Conservation (phyloP, 2,888 invertebrate genomes). For the Drosophila ezoana region DNA sequence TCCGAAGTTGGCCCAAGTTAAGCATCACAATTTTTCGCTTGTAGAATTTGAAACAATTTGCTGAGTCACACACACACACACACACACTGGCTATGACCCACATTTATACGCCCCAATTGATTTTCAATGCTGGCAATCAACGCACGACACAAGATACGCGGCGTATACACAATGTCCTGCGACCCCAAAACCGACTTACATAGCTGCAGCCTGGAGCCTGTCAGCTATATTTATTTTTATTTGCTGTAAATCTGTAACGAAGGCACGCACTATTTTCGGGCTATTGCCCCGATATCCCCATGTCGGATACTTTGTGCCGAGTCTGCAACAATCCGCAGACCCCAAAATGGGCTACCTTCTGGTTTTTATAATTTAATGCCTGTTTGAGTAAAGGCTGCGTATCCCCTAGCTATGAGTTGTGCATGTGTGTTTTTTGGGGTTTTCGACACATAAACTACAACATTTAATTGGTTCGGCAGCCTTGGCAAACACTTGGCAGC, state of each 20-base stretch:
- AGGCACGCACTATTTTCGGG: slow-evolving; percentile 73
- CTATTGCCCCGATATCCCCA: slow-evolving; percentile 12
- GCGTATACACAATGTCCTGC: slow-evolving; percentile 67
- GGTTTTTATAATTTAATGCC: slow-evolving; percentile 72
- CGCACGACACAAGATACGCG: slow-evolving; percentile 48
- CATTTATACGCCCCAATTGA: slow-evolving; percentile 77
- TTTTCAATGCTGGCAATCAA: slow-evolving; percentile 76
- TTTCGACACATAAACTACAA: slow-evolving; percentile 66
- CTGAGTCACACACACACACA: slow-evolving; percentile 56
- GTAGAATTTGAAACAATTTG: slow-evolving; percentile 61
- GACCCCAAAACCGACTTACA: slow-evolving; percentile 27
- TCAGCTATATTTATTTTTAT: slow-evolving; percentile 56
- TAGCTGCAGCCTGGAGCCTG: slow-evolving; percentile 17
- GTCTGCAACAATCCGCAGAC: slow-evolving; percentile 53
- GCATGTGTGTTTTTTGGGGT: slow-evolving; percentile 12
- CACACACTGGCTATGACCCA: slow-evolving; percentile 62
- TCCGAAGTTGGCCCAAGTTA: slow-evolving; percentile 34
- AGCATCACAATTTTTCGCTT: slow-evolving; percentile 18
- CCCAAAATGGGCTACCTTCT: slow-evolving; percentile 29
- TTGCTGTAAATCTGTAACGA: slow-evolving; percentile 74
- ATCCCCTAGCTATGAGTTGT: slow-evolving; percentile 56
- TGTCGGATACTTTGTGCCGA: slow-evolving; percentile 60
- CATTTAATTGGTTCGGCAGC: slow-evolving; percentile 72
- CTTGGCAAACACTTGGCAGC: slow-evolving; percentile 43
- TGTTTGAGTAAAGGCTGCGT: slow-evolving; percentile 66